Evolutionary conservation across 2,888 invertebrate species (phyloP), one percentile per base, ranked within the genome.

Genomic region (Cosmia trapezina): DNA sequence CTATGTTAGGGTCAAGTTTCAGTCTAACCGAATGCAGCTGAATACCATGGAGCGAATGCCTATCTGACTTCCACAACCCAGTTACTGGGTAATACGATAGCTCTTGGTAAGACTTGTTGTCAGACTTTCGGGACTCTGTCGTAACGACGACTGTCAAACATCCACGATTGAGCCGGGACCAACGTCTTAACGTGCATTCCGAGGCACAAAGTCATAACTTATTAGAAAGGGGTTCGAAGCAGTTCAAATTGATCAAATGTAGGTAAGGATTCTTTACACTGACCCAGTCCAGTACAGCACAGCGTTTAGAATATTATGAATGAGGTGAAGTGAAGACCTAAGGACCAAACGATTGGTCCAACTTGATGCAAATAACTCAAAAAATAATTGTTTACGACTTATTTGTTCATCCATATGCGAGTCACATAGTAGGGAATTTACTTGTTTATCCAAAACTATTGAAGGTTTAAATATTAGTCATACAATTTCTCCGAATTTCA

Each of bases 401-500:
- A 14, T n/a, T 41, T n/a, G 8, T 14, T 14, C 14, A n/a, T 49
- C 2, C 8, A 22, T 37, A 17, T 14, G 43, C n/a, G n/a, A n/a
- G n/a, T n/a, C n/a, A n/a, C n/a, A n/a, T 12, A 41, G 5, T 28
- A 57, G 14, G 5, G 7, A 28, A 45, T 19, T 37, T 28, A 19
- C 22, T n/a, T 19, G 22, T 22, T n/a, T 49, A 33, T n/a, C n/a
- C n/a, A n/a, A n/a, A n/a, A n/a, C 9, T 43, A 14, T 45, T 5
- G 6, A n/a, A n/a, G 12, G 14, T 22, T 64, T 41, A 19, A 19
- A 7, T 41, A 68, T 69, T 41, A 60, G 9, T 70, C 45, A 53
- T 41, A 78, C 0, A 33, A 70, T 53, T 78, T 47, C 45, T 22
- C n/a, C 4, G 53, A n/a, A 60, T 17, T 59, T 19, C 28, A 17